Percentiles rank a stretch among this genome's conserved stretches.
Conservation (phyloP, 2,797 vertebrate species). For the Gouania willdenowi region DNA sequence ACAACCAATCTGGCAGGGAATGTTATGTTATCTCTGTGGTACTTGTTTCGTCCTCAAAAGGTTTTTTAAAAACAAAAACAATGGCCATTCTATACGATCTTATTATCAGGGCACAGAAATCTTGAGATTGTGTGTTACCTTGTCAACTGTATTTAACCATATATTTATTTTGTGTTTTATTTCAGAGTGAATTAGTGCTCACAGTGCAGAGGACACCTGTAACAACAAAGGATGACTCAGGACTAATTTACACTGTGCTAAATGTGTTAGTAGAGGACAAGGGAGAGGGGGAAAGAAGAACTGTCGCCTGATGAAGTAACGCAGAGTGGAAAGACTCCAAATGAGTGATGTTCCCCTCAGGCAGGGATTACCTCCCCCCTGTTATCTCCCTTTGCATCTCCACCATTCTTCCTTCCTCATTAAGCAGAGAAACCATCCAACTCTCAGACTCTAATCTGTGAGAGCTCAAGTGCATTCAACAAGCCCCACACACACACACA, state of each 20-base stretch:
- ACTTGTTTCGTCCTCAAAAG: too few species aligned
- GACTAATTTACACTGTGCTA: slow-evolving; percentile 26
- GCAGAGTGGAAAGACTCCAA: slow-evolving; percentile 42
- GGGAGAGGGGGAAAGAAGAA: slow-evolving; percentile 11
- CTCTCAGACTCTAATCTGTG: slow-evolving; percentile 46
- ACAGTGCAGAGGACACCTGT: slow-evolving; percentile 9
- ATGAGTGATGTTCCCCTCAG: slow-evolving; percentile 59
- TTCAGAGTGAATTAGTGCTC: slow-evolving; percentile 7
- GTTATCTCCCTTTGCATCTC: slow-evolving; percentile 38
- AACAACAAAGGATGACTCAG: slow-evolving; percentile 20
- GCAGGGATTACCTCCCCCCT: slow-evolving; percentile 59
- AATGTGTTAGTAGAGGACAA: slow-evolving; percentile 31
- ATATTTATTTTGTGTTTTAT: too few species aligned
- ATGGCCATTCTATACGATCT: too few species aligned
- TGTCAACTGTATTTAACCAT: too few species aligned
- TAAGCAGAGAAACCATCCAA: slow-evolving; percentile 32
- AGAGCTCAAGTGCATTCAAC: slow-evolving; percentile 31
- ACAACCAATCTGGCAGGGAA: too few species aligned
- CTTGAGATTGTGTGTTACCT: too few species aligned
- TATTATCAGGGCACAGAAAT: too few species aligned
- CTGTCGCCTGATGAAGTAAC: slow-evolving; percentile 24
- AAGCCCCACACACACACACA: slow-evolving; percentile 8
- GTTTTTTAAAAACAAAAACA: too few species aligned
- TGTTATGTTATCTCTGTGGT: too few species aligned
- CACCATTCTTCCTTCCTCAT: slow-evolving; percentile 37